Base-by-base conservation (phyloP, 92 coral and sea anemone species). In the Virgularia gustaviana region DNA sequence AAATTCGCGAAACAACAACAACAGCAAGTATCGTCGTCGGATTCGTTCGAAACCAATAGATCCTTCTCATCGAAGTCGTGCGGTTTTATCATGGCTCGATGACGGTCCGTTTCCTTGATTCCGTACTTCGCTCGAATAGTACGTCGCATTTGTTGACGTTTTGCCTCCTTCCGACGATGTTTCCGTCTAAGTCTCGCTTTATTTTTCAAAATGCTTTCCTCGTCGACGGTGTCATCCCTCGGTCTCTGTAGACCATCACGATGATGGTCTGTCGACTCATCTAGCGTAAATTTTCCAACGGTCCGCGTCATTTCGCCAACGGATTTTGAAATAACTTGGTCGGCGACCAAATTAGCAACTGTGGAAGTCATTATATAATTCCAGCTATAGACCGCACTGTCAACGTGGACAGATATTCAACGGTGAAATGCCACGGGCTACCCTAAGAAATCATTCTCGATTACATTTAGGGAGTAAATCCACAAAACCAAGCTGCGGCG, bases 51-150 rank as follows among this genome's bases (percentile, higher is more conserved):
- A 7, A 66, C 19, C 73, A 31, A 27, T 30, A 16, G 18, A 39
- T 41, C 49, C 39, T 66, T 34, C 11, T 66, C 57, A 35, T 34
- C 44, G 16, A 1, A 9, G 33, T 16, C 27, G 22, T 15, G 32
- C 19, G 57, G 33, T 9, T 27, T 44, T 9, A 47, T 6, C 56
- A 11, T 9, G 9, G 37, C 49, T 35, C 33, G 43, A 31, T 66
- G 75, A 16, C 75, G 16, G 2, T 68, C 75, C 44, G 59, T 51
- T 15, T 68, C 75, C 39, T 68, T 49, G 31, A 68, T 68, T 0
- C 75, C 75, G 35, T 68, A 49, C 51, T 68, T 68, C 61, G 9
- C 19, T 13, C 25, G 62, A 18, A 68, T 49, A 10, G 30, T 23
- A 9, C 47, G 60, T 19, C 75, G 53, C 42, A 68, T 15, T 9